A percentile compares a stretch with the other conserved stretches of the same genome.
Conservation (phyloP, 2,888 invertebrate species). For the Branchipolynoe longqiensis region DNA sequence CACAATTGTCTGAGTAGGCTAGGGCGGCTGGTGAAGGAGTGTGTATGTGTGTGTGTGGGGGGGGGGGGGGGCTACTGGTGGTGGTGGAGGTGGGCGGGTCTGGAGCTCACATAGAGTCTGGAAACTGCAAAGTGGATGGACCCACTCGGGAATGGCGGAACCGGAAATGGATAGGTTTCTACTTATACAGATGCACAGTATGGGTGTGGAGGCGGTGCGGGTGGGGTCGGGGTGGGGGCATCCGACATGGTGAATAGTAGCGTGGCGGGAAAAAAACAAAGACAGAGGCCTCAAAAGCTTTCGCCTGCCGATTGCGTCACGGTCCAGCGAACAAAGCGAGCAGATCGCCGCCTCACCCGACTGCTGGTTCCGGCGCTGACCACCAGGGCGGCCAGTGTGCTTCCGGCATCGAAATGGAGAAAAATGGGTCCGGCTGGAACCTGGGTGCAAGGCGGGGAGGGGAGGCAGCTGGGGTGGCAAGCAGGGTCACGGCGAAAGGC, state of each 20-base stretch:
- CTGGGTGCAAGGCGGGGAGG: neutral
- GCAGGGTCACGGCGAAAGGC: slow-evolving; percentile 23
- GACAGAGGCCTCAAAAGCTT: neutral
- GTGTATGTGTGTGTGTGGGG: too few species aligned
- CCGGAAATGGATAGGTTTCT: too few species aligned
- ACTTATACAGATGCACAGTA: too few species aligned
- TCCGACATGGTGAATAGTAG: neutral
- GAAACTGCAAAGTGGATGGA: too few species aligned
- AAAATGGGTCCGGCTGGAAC: neutral
- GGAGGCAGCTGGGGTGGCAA: neutral
- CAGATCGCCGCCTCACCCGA: neutral
- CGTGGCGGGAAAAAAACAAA: slow-evolving; percentile 20
- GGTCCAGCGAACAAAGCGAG: neutral
- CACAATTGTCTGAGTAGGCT: too few species aligned
- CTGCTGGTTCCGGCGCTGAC: slow-evolving; percentile 17
- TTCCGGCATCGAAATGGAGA: slow-evolving; percentile 37
- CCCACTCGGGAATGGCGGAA: too few species aligned
- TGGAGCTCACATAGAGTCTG: too few species aligned
- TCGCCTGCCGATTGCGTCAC: too few species aligned
- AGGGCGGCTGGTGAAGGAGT: too few species aligned
- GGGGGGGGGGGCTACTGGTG: too few species aligned
- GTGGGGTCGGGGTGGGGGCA: neutral
- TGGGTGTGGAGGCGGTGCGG: neutral
- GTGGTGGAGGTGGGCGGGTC: too few species aligned
- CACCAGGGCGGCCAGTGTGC: neutral